phyloP scores from a whole-genome alignment of 1,140 invertebrate species.

The Drosophila subobscura region DNA sequence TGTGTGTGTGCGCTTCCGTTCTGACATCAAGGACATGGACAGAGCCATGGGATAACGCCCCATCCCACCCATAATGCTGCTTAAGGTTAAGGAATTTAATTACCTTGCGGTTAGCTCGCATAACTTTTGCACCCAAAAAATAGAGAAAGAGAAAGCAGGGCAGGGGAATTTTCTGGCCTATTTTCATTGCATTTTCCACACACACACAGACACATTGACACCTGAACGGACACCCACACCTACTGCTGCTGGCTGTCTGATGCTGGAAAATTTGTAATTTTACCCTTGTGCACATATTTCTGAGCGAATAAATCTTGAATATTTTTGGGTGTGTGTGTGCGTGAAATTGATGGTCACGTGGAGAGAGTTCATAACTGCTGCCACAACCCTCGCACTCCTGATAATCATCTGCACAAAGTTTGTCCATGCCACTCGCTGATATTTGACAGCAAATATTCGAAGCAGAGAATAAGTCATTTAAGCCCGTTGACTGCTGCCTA shows the following conservation, averaged over 20 bases:
- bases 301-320: slow-evolving; percentile 36
- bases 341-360: background rate
- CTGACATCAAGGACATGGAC: slow-evolving; percentile 40
- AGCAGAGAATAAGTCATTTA: slow-evolving; percentile 26
- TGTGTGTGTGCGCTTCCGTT: slow-evolving; percentile 37
- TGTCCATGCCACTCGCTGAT: background rate
- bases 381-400: background rate
- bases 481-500: slow-evolving; percentile 11
- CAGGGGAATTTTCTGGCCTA: slow-evolving; percentile 44
- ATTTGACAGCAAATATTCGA: background rate
- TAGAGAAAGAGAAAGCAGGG: slow-evolving; percentile 30
- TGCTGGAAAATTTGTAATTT: slow-evolving; percentile 38
- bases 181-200: slow-evolving; percentile 44
- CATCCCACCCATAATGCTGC: slow-evolving; percentile 49
- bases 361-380: background rate
- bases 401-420: slow-evolving; percentile 4
- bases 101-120: slow-evolving; percentile 64
- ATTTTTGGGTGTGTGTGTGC: slow-evolving; percentile 3
- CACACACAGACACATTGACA: slow-evolving; percentile 31
- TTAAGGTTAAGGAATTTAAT: slow-evolving; percentile 74
- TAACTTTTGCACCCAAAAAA: slow-evolving; percentile 45
- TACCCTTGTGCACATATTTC: slow-evolving; percentile 24
- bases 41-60: background rate
- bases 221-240: slow-evolving; percentile 22
- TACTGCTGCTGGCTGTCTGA: background rate